phyloP scores from a whole-genome alignment of 2,113 vertebrate genomes.

The Bubo bubo region DNA sequence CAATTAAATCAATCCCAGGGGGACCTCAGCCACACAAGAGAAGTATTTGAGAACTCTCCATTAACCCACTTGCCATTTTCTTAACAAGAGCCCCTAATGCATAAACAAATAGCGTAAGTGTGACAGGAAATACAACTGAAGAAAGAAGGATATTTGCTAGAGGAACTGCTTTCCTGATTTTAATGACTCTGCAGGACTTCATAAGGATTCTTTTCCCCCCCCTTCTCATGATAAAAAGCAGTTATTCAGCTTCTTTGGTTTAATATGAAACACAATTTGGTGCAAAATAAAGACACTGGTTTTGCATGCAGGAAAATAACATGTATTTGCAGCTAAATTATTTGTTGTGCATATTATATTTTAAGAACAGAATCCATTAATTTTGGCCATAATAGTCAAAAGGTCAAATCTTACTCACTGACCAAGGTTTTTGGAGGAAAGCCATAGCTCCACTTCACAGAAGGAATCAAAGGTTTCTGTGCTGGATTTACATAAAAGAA shows the following conservation, averaged over 20 bases:
- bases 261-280: not conserved
- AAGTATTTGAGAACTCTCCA: conserved; percentile 65
- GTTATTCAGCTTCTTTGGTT: conserved; percentile 18
- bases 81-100: conserved; percentile 44
- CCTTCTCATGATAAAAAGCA: conserved; percentile 18
- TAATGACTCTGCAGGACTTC: conserved; percentile 20
- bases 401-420: not conserved
- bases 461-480: not conserved
- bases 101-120: conserved; percentile 63
- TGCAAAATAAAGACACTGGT: conserved; percentile 2
- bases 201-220: not conserved
- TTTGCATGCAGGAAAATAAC: not conserved
- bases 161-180: conserved; percentile 15
- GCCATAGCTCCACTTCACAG: not conserved
- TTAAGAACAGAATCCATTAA: not conserved
- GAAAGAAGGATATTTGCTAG: conserved; percentile 24
- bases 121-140: conserved; percentile 66
- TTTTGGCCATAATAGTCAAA: not conserved
- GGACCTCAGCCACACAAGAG: conserved; percentile 54
- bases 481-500: not conserved
- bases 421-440: not conserved
- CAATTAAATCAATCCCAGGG: conserved; percentile 65
- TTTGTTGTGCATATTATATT: not conserved
- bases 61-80: conserved; percentile 63
- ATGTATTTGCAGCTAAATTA: not conserved